Conservation (phyloP, 2,797 vertebrate genomes). For the Crypturellus tataupa region DNA sequence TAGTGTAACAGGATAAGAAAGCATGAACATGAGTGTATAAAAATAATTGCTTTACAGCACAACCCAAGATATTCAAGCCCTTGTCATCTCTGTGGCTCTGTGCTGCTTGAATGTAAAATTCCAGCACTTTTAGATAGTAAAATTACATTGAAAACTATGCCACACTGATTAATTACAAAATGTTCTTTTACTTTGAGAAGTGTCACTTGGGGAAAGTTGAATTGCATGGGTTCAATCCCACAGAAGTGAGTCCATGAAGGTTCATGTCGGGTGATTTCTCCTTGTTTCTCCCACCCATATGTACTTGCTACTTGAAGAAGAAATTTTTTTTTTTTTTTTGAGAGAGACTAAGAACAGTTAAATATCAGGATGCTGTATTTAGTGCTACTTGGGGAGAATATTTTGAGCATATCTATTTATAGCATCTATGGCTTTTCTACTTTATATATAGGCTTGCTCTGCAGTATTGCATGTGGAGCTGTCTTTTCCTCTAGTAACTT, state of each 20-base stretch:
- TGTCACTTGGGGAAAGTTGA: background rate
- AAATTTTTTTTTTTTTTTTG: background rate
- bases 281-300: too few relatives aligned
- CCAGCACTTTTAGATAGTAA: background rate
- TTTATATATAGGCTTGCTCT: background rate
- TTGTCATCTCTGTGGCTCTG: background rate
- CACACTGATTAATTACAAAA: background rate
- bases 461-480: conserved; percentile 12
- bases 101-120: background rate
- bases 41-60: background rate
- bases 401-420: background rate
- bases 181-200: background rate
- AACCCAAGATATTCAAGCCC: background rate
- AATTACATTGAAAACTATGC: background rate
- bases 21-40: background rate
- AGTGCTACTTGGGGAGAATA: background rate
- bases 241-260: background rate
- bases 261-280: background rate
- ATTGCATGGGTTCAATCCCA: background rate
- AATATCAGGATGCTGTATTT: background rate
- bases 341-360: background rate
- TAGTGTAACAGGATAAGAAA: background rate
- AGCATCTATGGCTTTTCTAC: background rate
- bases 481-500: conserved; percentile 7
- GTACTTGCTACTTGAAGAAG: background rate